Evolutionary conservation across 1,140 invertebrate genomes (phyloP), one percentile per base, ranked within the genome.

Genomic region (Kradibia gibbosae): DNA sequence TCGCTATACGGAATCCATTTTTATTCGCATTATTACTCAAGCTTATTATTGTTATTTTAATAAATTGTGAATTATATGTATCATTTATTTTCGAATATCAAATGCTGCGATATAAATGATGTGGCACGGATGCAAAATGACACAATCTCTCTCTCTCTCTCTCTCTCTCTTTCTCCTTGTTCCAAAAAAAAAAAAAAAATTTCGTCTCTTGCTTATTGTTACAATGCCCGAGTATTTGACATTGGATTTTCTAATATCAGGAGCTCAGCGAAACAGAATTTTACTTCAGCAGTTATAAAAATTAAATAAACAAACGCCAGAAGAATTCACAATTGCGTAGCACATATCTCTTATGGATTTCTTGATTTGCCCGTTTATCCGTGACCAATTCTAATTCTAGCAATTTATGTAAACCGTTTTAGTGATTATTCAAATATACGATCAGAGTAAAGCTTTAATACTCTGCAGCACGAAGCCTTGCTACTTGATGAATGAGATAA

Each of bases 351-450:
- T 48, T 72, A 72, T 17, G 70, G 50, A 72, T 31, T 45, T 72
- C 70, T 72, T 50, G 70, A 50, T 72, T 50, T 17, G 31, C 70
- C 50, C n/a, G n/a, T 31, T 48, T 50, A 72, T 48, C 70, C 70
- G 7, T 28, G 25, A 50, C 42, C 42, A 72, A 42, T 4, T 25
- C 70, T 31, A 50, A 72, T 72, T 72, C 31, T 22, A n/a, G n/a
- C 20, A 20, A 50, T 72, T 72, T 50, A 72, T 31, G 42, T 50
- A 72, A 72, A 72, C 70, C 70, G 70, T 50, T 72, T 72, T 17
- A 20, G n/a, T 20, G 42, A 72, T 72, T 72, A 72, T 72, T 72
- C 70, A 72, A 39, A 67, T 67, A 67, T 67, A n/a, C 62, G 62
- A 25, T 60, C 53, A 15, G 7, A 60, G 53, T 34, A 28, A 45